phyloP scores from a whole-genome alignment of 2,113 vertebrate species.

The Morone chrysops region DNA sequence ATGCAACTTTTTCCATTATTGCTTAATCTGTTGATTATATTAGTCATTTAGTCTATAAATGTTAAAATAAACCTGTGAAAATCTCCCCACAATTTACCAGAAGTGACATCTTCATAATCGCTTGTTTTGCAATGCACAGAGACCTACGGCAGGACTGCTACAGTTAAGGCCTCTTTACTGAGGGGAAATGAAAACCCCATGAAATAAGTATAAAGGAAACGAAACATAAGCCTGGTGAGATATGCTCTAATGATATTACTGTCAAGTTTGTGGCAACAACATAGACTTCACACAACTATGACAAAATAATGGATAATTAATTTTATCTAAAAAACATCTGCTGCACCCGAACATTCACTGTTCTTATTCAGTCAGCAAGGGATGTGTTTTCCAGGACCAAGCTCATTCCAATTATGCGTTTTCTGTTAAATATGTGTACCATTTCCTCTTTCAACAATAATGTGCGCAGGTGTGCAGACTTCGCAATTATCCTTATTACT shows the following conservation, averaged over 20 bases:
- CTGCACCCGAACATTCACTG: conserved; percentile 14
- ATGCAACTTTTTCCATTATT: background rate
- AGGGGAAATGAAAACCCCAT: background rate
- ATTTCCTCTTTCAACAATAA: conserved; percentile 13
- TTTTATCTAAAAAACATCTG: conserved; percentile 59
- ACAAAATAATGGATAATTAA: conserved; percentile 26
- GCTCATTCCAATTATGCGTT: conserved; percentile 43
- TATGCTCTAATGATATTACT: background rate
- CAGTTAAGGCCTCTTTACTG: background rate
- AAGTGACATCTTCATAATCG: background rate
- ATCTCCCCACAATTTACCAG: background rate
- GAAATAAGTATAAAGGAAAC: conserved; percentile 6
- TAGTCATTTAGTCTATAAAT: background rate
- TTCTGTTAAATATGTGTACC: conserved; percentile 25
- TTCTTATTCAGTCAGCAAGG: conserved; percentile 28
- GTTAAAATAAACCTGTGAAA: background rate
- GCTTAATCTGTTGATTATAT: background rate
- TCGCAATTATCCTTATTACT: conserved; percentile 54
- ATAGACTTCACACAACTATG: background rate
- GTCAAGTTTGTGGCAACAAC: conserved; percentile 13
- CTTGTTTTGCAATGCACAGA: background rate
- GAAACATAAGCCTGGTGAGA: background rate
- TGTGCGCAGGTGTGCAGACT: conserved; percentile 46
- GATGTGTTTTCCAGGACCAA: conserved; percentile 15
- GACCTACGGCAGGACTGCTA: background rate